Conservation (phyloP, 2,888 invertebrate species). For the Steinernema carpocapsae region DNA sequence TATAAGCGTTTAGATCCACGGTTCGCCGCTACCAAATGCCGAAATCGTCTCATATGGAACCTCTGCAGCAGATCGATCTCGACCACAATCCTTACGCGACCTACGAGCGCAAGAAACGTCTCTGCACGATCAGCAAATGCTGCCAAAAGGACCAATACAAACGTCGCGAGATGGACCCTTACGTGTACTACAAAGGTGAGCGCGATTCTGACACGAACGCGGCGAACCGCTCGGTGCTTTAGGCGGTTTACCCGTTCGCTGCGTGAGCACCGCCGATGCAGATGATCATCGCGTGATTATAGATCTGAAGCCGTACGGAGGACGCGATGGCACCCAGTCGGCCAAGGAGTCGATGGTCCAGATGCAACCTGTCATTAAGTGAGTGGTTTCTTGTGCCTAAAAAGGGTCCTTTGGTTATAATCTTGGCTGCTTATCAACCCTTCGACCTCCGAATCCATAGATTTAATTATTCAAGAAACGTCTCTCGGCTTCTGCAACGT, state of each 20-base stretch:
- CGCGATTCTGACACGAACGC: not conserved
- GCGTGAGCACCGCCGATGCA: conserved; percentile 49
- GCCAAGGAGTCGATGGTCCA: conserved; percentile 24
- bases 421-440: no score
- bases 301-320: conserved; percentile 51
- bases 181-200: conserved; percentile 29
- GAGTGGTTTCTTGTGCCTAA: not conserved
- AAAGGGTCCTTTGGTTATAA: not conserved
- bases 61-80: not conserved
- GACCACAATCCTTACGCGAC: conserved; percentile 28
- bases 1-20: conserved; percentile 17
- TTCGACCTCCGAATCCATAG: no score
- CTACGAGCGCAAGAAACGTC: conserved; percentile 38
- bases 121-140: conserved; percentile 44
- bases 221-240: conserved; percentile 33
- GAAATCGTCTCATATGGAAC: not conserved
- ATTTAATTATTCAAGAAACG: no score
- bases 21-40: conserved; percentile 17
- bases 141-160: conserved; percentile 39
- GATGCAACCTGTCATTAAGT: conserved; percentile 45
- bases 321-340: conserved; percentile 15
- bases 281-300: conserved; percentile 49
- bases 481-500: no score
- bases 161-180: conserved; percentile 4
- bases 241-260: conserved; percentile 62